Base-by-base conservation (phyloP, 2,888 invertebrate genomes). In the Polydrusus pterygomalis region DNA sequence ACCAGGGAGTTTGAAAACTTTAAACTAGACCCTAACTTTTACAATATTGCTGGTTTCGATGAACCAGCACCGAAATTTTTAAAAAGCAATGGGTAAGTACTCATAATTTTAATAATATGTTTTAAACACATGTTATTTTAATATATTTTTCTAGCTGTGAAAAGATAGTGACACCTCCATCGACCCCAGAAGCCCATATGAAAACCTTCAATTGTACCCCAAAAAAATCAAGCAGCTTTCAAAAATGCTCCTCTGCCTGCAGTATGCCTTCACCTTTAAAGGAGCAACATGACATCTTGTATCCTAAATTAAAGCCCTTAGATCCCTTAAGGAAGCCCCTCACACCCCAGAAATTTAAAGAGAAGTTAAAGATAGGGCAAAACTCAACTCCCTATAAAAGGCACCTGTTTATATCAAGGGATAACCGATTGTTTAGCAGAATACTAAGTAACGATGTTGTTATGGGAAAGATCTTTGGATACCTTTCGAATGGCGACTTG, bases 401-500 rank as follows among this genome's bases (percentile, higher is more conserved):
- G 10, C 30, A 25, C 18, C 18, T 51, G 5, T 62, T 40, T 40
- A 40, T 15, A 9, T 17, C 18, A 67, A 65, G 38, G 15, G 54
- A 70, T 34, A 78, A 81, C 18, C 77, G 77, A 17, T 65, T 79
- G 8, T 79, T 83, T 11, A 74, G 71, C 9, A 72, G 78, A 74
- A 73, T 84, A 2, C 58, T 82, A 9, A 69, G 79, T 49, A 82
- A 83, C 45, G 71, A 78, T 47, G 79, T 84, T n/a, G 80, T 87
- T 13, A 82, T 87, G 79, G 78, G 80, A 9, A 79, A 82, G 20
- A 79, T 87, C 9, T 83, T 87, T 45, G 65, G 77, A 11, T 81
- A 84, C 78, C 78, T 87, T 45, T 84, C 83, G 2, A 83, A 85
- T 63, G 81, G 81, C 5, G 87, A 87, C 79, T 75, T 87, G 45